Evolutionary conservation across 2,797 vertebrate species (phyloP), one percentile per base, ranked within the genome.

Genomic region (Orestias chungarensis): DNA sequence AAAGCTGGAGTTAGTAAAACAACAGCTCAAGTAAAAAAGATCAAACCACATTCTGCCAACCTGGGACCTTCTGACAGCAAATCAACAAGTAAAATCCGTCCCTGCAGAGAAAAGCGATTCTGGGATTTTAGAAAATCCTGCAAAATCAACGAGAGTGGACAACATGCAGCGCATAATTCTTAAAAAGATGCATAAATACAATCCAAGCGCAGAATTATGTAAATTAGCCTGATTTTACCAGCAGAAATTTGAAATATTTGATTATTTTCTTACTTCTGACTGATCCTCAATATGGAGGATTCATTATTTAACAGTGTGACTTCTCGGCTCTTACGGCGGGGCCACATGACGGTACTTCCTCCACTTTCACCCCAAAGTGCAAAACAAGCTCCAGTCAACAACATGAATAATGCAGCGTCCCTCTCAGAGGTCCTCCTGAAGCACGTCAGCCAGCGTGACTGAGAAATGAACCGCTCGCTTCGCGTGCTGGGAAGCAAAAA

Each of bases 391-490:
- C 78, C 78, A 85, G 90, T 92, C 91, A 90, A 93, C 90, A 90
- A 78, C 79, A 93, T 94, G 91, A 95, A 94, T 94, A 93, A 93
- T 93, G 87, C 88, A 95, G 85, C 57, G 86, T 76, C 80, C 81
- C 86, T 92, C 85, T n/a, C 87, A 90, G 91, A 92, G n/a, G 89
- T 87, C 85, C 79, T 80, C 78, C 86, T 82, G 79, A 89, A 90
- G 88, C 86, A 82, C 82, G 70, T 88, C 89, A 87, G 89, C 76
- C 85, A 87, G 82, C 70, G 66, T 88, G 89, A 90, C 88, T 87
- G 86, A 84, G 81, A 82, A 80, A 62, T 64, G 71, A 86, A 84
- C 64, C 75, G 67, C 10, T 1, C 12, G 42, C 2, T 9, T 10
- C 42, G 42, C 1, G n/a, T 6, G 12, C 17, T 18, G 44, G 44